Base-by-base conservation (phyloP, 1,140 invertebrate species). In the Cryptotermes secundus region DNA sequence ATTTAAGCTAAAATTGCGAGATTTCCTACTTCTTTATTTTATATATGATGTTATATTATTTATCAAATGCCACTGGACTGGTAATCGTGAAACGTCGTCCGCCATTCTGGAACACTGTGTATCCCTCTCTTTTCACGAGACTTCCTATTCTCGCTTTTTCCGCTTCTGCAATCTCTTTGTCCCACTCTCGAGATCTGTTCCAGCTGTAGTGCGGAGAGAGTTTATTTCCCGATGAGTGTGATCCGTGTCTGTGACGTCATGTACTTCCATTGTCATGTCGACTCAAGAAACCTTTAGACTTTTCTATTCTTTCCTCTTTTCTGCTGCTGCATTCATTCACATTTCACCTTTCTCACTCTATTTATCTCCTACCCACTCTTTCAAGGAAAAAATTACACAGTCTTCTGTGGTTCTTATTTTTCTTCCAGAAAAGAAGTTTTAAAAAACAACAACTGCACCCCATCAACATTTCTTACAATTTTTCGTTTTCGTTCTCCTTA, bases 241-340 rank as follows among this genome's bases (percentile, higher is more conserved):
- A 72, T 72, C 59, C 26, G 26, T 72, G 59, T 72, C 59, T 72
- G 59, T 72, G 59, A 72, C 59, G 59, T 72, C 59, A 72, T 72
- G 59, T 72, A 72, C 59, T 72, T 72, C 59, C n/a, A n/a, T 72
- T 72, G 59, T 72, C 59, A 72, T 6, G 59, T 72, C 59, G 59
- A 72, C 59, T 72, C 59, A n/a, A 72, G 59, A 72, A 72, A 72
- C 59, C 59, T 72, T 72, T 72, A 72, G 59, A 31, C 59, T 72
- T 31, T 31, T 31, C 59, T 49, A 49, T 49, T 49, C 45, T 49
- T 49, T 49, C 45, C 14, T 72, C 59, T 72, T n/a, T 31, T 72
- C 59, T 31, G 59, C n/a, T 72, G 26, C n/a, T 72, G 59, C 3
- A 72, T 72, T 72, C 59, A 72, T 72, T 72, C 59, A 16, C 26